Base-by-base conservation (phyloP, 1,140 invertebrate genomes). In the Pararge aegeria region DNA sequence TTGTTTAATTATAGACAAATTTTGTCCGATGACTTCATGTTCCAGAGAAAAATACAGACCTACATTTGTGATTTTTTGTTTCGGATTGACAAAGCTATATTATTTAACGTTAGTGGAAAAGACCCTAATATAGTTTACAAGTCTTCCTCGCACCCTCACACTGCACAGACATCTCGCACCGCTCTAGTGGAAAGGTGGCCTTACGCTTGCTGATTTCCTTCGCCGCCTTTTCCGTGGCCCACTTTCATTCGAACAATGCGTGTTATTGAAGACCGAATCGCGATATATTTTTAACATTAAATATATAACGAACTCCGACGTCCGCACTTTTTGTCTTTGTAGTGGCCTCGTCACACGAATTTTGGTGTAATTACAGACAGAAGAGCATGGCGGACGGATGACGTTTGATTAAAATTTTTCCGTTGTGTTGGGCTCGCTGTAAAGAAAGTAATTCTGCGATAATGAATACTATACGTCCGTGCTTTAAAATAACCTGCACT, bases 181-280 rank as follows among this genome's bases (percentile, higher is more conserved):
- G 2, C 24, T 24, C 24, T 24, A 24, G 2, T 24, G 24, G 24
- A 24, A 2, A 24, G 24, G 3, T 7, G 24, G 24, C 24, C 7
- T 24, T 24, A 64, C 60, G 61, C 64, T 71, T 71, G 60, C 61
- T 65, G 71, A 73, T 73, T 70, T 61, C 56, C 60, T 70, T 66
- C 71, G 59, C 52, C 53, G 65, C 61, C 66, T 62, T 46, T 61
- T 60, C 50, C 62, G 68, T 74, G 64, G 66, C 69, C 66, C 64
- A 75, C 61, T 72, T 75, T 67, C 65, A 59, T 61, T 50, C 53
- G 38, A 58, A 72, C 60, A 66, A 70, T 70, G 61, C 55, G 37
- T 27, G 21, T 40, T 66, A 70, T 70, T 64, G 64, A 50, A 49
- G 57, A 57, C 60, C 50, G 57, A 50, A 66, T 56, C 34, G 49